Conservation (phyloP, 2,888 invertebrate species). For the Tetranychus piercei region DNA sequence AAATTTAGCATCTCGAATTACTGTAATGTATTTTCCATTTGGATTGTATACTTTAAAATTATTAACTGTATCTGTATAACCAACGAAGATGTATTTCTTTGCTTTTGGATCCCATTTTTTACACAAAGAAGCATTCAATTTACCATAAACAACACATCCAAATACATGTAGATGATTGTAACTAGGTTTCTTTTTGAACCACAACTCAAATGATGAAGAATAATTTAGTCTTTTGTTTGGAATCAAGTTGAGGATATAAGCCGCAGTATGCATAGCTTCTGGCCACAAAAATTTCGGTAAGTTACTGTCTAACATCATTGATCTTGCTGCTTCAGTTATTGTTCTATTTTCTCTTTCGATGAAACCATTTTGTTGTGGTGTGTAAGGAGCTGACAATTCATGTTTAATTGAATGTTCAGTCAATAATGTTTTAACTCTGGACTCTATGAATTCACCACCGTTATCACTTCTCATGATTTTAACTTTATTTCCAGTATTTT, state of each 20-base stretch:
- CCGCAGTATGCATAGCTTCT: conserved; percentile 10
- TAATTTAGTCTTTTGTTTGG: not conserved
- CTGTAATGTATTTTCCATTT: not conserved
- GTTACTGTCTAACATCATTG: too few relatives aligned
- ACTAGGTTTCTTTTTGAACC: too few relatives aligned
- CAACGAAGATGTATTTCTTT: not conserved
- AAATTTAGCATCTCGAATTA: not conserved
- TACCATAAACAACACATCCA: not conserved
- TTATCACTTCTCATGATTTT: too few relatives aligned
- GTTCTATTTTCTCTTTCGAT: too few relatives aligned
- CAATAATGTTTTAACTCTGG: too few relatives aligned
- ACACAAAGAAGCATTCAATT: not conserved
- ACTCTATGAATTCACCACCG: too few relatives aligned
- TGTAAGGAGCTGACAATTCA: too few relatives aligned
- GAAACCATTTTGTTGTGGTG: too few relatives aligned
- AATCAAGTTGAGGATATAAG: not conserved
- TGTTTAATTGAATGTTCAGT: too few relatives aligned
- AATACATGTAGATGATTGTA: not conserved
- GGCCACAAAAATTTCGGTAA: not conserved
- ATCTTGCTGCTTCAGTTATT: too few relatives aligned
- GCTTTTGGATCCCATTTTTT: not conserved
- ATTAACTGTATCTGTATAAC: not conserved
- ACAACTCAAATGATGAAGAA: too few relatives aligned
- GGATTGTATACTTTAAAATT: not conserved
- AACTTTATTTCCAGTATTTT: too few relatives aligned